Evolutionary conservation across 2,888 invertebrate species (phyloP), one percentile per base, ranked within the genome.

Genomic region (Pinctada fucata): DNA sequence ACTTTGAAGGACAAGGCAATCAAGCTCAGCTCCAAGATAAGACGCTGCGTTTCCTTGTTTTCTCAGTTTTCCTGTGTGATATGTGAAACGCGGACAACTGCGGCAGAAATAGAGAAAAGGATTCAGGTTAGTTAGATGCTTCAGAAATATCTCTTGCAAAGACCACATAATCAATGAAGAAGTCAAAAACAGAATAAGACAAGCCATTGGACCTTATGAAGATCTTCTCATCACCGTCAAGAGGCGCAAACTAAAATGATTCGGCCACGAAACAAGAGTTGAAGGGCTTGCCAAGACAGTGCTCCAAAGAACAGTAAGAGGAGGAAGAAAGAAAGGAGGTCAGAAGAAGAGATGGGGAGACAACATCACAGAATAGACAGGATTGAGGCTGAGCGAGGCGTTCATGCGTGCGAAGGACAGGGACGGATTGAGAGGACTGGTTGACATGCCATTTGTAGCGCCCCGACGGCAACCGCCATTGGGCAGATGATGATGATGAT

Each of bases 71-170:
- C 49, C 69, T 68, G 16, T 31, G 70, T 52, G 69, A 52, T 48
- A n/a, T 76, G 63, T 51, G 76, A 76, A 52, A 69, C 76, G 8
- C 58, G 76, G 76, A 75, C 69, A 6, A 69, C 58, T 47, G 48
- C 70, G 45, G 48, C 76, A 76, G 72, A 72, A 47, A 2, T 3
- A 72, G 72, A 72, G 63, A 64, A 63, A n/a, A 72, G 31, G 50
- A 71, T 71, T 45, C 4, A 6, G 49, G 47, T 8, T 31, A 63
- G 10, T 8, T 47, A 64, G 63, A 64, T 76, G 63, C 67, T 69
- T 13, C 45, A 58, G 70, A 70, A 69, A 48, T 58, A 69, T 76
- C 63, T 70, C 52, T 13, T 69, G 70, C 69, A 76, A 51, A 45
- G 75, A 75, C 49, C 52, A 76, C 48, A 45, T 69, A 8, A 76